Evolutionary conservation across 2,797 vertebrate species (phyloP), one percentile per base, ranked within the genome.

Genomic region (Sebastes trivittatus): DNA sequence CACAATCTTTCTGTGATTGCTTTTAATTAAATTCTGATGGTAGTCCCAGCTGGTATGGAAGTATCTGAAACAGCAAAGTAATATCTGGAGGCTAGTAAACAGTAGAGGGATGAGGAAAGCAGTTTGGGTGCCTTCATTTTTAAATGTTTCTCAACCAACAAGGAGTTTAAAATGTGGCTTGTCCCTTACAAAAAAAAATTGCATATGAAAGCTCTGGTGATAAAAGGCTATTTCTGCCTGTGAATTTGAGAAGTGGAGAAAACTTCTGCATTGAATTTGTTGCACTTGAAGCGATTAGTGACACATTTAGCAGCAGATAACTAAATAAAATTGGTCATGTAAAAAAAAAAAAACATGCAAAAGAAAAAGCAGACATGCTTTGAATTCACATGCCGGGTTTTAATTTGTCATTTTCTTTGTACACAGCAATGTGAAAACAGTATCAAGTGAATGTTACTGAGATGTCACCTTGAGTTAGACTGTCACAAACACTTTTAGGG

Each of bases 21-120:
- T 86, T 86, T 92, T 91, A 92, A 94, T 92, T 92, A 89, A 86
- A 93, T 91, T 90, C 65, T 78, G 88, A 85, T 83, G 80, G 73
- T 81, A 66, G 65, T 91, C 83, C 87, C 87, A 82, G 78, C 83
- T 90, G 82, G 84, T 77, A 32, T 38, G 60, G 74, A 76, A 90
- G 61, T 80, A 83, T 91, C 75, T 75, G 78, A 64, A 83, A 73
- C 62, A 84, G 80, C 46, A 85, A 82, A 73, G 60, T 82, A 68
- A 86, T 90, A 86, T 89, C 90, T 93, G 68, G 75, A 90, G 88
- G 89, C 83, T 58, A 84, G 75, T 81, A 90, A 91, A 89, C 83
- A 88, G 69, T 54, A 65, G 29, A 78, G 56, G 34, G 65, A 80
- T 64, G 34, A 72, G 32, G 30, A 79, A 75, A 36, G 64, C 29